These are phyloP conservation scores for Apis florea DNA, from an alignment of 1,140 invertebrate genomes.

Conservation along the genomic window DNA sequence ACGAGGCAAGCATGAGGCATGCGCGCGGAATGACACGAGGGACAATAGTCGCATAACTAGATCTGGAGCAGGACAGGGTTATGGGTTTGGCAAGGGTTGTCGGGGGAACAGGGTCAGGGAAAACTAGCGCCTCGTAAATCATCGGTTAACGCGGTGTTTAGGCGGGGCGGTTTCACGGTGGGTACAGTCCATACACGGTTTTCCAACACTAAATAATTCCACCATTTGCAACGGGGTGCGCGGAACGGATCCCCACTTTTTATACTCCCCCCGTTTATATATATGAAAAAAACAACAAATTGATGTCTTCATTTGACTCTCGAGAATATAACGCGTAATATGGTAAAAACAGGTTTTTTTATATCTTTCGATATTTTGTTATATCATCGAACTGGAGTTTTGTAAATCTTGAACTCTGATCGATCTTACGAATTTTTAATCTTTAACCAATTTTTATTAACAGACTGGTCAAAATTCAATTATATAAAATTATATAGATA, in stretches of 20 bases:
- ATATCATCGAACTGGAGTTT: no score
- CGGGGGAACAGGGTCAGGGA: constrained; percentile 4
- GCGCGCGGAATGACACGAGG: constrained; percentile 30
- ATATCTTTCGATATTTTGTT: not conserved
- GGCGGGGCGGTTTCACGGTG: constrained; percentile 81
- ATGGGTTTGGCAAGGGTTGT: constrained; percentile 53
- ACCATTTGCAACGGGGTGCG: constrained; percentile 72
- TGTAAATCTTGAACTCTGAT: no score
- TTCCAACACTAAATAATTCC: constrained; percentile 79
- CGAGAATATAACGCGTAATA: not conserved
- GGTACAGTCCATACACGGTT: constrained; percentile 76
- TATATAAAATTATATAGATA: no score
- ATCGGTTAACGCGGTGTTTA: constrained; percentile 80
- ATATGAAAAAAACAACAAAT: constrained; percentile 44
- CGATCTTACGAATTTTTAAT: no score
- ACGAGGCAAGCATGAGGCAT: constrained; percentile 45
- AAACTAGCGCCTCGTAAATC: constrained; percentile 75
- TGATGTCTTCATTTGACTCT: constrained; percentile 48
- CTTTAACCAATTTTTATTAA: no score
- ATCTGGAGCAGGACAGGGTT: constrained; percentile 65
- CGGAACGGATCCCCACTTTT: constrained; percentile 35
- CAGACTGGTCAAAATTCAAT: no score
- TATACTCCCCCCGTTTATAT: constrained; percentile 16
- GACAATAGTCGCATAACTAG: constrained; percentile 66
- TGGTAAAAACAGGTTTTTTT: not conserved